Conservation (phyloP, 2,797 vertebrate genomes). For the Dendrocincla fuliginosa region DNA sequence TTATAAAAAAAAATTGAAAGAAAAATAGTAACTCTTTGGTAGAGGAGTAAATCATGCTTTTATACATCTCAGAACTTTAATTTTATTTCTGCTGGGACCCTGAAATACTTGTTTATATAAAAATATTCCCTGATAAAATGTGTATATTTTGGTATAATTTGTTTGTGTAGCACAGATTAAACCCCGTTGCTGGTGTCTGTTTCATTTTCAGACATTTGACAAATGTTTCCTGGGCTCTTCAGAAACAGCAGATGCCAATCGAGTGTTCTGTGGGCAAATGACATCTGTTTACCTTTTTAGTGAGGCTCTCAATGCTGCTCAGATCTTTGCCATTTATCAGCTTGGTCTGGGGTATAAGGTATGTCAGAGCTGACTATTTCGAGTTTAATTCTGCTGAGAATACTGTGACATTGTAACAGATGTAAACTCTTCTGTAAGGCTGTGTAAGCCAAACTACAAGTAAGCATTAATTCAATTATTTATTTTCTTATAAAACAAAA, state of each 20-base stretch:
- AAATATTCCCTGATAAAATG: not conserved
- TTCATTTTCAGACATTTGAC: slow-evolving; percentile 90
- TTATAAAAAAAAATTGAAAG: not conserved
- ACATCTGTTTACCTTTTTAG: slow-evolving; percentile 95
- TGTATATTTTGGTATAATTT: not conserved
- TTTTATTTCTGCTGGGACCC: not conserved
- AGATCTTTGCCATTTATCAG: slow-evolving; percentile 97
- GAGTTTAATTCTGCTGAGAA: not conserved
- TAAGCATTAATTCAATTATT: not conserved
- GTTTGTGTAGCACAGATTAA: not conserved
- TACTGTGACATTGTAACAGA: not conserved
- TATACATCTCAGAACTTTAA: not conserved
- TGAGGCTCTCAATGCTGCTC: slow-evolving; percentile 94
- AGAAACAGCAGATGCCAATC: slow-evolving; percentile 94
- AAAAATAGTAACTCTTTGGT: not conserved
- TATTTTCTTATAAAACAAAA: not conserved
- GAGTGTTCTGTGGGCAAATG: slow-evolving; percentile 98
- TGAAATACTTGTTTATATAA: not conserved
- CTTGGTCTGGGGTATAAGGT: slow-evolving; percentile 97
- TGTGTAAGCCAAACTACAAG: not conserved
- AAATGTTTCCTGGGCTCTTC: slow-evolving; percentile 99
- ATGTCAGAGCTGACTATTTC: not conserved
- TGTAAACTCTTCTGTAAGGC: not conserved
- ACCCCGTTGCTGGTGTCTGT: not conserved
- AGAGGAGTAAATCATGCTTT: not conserved